Base-by-base conservation (phyloP, 2,797 vertebrate species). In the Momotus momota region DNA sequence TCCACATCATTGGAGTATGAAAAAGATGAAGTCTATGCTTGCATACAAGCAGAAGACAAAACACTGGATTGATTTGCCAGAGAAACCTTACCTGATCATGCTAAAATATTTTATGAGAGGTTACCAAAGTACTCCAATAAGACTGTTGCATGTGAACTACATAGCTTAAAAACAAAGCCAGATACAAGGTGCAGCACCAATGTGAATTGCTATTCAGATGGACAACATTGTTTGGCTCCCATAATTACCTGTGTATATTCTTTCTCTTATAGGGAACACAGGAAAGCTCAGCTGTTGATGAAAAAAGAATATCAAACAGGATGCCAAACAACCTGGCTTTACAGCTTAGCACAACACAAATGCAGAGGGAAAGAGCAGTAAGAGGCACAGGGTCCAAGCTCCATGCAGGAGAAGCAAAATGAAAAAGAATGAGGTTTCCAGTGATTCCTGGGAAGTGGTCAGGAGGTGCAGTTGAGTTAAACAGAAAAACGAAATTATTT, bases 171-270 rank as follows among this genome's bases (percentile, higher is more conserved):
- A 58, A 3, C 31, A 33, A 55, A 89, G 45, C 45, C 7, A 2
- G 1, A 1, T 3, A 12, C 5, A 71, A 48, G 35, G 7, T 14
- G 9, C n/a, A 86, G 49, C 35, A 86, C 46, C 35, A 51, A 3
- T 20, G 0, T 9, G 48, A 55, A 27, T 29, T 6, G 2, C n/a
- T 31, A 38, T 2, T 57, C n/a, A 18, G 43, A 35, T 20, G 26
- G 4, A 25, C 54, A 67, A 82, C 20, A 1, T 19, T 27, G 46
- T 38, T 58, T 51, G 62, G 62, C 9, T 67, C 18, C 18, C 11
- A 0, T 26, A 25, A 51, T n/a, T 18, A 55, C 35, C 38, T 29
- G 52, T 22, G 54, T 52, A 31, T 61, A 57, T 21, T 52, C 58
- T 29, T 69, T 26, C 40, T n/a, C 25, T 35, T 5, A 12, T 16